Evolutionary conservation across 2,888 invertebrate genomes (phyloP), one percentile per base, ranked within the genome.

Genomic region (Pollenia angustigena): DNA sequence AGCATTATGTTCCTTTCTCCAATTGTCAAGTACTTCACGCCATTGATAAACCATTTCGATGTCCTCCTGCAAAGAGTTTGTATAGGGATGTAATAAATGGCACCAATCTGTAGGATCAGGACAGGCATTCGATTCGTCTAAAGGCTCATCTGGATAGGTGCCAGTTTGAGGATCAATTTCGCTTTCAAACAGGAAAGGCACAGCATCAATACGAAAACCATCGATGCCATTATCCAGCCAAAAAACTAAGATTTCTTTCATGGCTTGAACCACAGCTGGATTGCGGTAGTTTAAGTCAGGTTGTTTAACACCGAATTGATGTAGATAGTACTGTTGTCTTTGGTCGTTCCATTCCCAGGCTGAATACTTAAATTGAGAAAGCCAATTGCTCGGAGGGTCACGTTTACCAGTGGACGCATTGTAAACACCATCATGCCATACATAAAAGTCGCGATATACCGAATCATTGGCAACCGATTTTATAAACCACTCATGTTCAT

Each of bases 401-500:
- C 92, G 91, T 0, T 71, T 89, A 1, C 93, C 90, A 71, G 89
- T 76, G 8, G 88, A 94, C n/a, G 82, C 89, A 76, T 92, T 91
- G 0, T 92, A 90, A 46, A 93, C 9, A 89, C 90, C 3, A 91
- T 32, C 58, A 50, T 94, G 94, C 97, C 97, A 97, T 0, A 97
- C 92, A 90, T 97, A 97, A 91, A 95, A 97, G 89, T 97, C 95
- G 64, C 95, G 95, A 90, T 95, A 98, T 0, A 94, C 94, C 0
- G 95, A 94, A 78, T 95, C 94, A 18, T 94, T 94, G 60, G 94
- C 94, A 12, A 95, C 93, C 10, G 98, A 97, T 89, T 95, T 95
- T 74, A 94, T 92, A 91, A 99, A 99, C 98, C 98, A 99, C 56
- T 95, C 95, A 90, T 97, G 97, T 90, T 97, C 94, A 90, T 97